A percentile compares a stretch with the other conserved stretches of the same genome.
Evolutionary conservation across 1,140 invertebrate species (phyloP).

Genomic region (Drosophila jambulina): DNA sequence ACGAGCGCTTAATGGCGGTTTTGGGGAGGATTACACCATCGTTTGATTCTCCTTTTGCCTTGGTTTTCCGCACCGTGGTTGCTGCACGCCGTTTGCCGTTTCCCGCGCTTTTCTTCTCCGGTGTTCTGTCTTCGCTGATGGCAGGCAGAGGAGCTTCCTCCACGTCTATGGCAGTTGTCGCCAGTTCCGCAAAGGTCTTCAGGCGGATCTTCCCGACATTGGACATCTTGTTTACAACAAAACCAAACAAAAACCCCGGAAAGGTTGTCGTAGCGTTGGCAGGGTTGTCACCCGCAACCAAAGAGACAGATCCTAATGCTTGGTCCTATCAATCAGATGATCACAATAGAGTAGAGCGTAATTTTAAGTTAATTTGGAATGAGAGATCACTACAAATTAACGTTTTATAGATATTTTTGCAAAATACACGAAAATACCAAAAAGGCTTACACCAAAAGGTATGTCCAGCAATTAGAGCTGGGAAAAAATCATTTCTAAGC

Average conservation of each 20-base stretch:
- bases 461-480: no score
- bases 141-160: background rate
- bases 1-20: conserved; percentile 43
- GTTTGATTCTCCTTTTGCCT: background rate
- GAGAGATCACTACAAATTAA: background rate
- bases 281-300: background rate
- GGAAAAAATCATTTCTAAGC: no score
- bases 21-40: conserved; percentile 2
- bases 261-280: background rate
- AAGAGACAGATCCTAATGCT: background rate
- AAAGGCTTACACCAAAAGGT: no score
- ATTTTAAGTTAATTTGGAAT: no score
- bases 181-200: conserved; percentile 43
- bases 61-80: conserved; percentile 57
- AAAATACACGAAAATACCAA: background rate
- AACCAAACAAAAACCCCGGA: background rate
- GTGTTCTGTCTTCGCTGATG: conserved; percentile 18
- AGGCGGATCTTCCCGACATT: conserved; percentile 60
- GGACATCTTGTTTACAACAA: conserved; percentile 28
- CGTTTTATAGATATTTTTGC: background rate
- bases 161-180: background rate
- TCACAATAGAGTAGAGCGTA: background rate
- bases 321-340: background rate
- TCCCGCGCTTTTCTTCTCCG: conserved; percentile 52
- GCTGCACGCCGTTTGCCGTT: conserved; percentile 40